Evolutionary conservation across 2,797 vertebrate species (phyloP).

Genomic region (Caiman crocodilus): DNA sequence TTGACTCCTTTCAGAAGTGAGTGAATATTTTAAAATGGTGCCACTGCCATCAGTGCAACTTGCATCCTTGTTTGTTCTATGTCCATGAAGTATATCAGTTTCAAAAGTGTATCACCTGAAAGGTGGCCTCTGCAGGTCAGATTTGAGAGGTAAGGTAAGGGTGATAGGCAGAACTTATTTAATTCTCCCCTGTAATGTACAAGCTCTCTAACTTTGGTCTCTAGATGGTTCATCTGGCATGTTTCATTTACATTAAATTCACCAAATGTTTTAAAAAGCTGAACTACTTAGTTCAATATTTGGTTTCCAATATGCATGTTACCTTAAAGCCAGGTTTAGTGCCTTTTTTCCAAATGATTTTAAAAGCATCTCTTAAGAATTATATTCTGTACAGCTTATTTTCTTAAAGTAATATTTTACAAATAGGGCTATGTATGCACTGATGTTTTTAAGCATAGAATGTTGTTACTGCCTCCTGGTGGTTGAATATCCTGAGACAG

Average conservation of each 20-base stretch:
- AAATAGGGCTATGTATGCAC: not conserved
- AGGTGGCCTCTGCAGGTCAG: not conserved
- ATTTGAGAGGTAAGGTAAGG: not conserved
- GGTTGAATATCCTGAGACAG: slow-evolving; percentile 22
- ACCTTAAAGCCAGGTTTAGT: not conserved
- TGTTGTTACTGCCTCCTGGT: slow-evolving; percentile 65
- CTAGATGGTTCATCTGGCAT: not conserved
- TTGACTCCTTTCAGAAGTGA: not conserved
- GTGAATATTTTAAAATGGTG: not conserved
- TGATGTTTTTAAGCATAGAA: slow-evolving; percentile 11
- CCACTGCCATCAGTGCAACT: not conserved
- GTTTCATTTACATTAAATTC: not conserved
- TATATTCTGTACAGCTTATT: not conserved
- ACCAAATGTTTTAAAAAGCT: not conserved
- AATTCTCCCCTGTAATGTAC: not conserved
- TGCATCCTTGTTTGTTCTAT: not conserved
- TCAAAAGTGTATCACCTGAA: not conserved
- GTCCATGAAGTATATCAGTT: not conserved
- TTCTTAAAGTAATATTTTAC: slow-evolving; percentile 6
- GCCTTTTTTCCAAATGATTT: not conserved
- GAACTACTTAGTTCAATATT: not conserved
- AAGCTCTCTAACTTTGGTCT: not conserved
- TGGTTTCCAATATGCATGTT: not conserved
- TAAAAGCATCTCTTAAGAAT: not conserved
- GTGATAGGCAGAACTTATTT: not conserved